A percentile compares a stretch with the other conserved stretches of the same genome.
phyloP scores from a whole-genome alignment of 1,140 invertebrate genomes.

The Nebria ingens region DNA sequence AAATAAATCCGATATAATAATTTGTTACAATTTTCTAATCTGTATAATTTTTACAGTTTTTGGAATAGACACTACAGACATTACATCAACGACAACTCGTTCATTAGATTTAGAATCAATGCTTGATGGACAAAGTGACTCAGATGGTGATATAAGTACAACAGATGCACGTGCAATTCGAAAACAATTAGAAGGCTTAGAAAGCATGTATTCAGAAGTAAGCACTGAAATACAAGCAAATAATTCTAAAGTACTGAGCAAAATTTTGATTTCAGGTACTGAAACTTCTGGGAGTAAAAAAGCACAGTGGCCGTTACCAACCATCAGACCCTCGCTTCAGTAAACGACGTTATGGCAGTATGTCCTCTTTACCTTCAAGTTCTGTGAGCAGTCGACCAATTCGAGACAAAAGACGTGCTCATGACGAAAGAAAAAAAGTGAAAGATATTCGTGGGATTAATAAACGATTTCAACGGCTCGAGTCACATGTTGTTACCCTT shows the following conservation, averaged over 20 bases:
- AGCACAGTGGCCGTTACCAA: constrained; percentile 41
- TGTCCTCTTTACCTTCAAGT: constrained; percentile 71
- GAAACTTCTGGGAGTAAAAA: constrained; percentile 65
- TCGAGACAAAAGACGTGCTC: constrained; percentile 48
- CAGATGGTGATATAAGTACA: constrained; percentile 64
- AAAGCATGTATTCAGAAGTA: constrained; percentile 66
- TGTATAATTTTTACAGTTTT: constrained; percentile 43
- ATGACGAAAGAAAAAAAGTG: constrained; percentile 61
- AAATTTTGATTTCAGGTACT: constrained; percentile 59
- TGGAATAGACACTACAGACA: constrained; percentile 59
- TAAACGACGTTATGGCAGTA: constrained; percentile 57
- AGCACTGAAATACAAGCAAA: no score
- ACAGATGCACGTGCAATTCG: constrained; percentile 68
- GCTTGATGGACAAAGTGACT: constrained; percentile 54
- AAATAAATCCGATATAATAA: background rate
- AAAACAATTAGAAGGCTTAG: constrained; percentile 73
- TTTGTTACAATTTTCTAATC: background rate
- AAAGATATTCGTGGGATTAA: constrained; percentile 72
- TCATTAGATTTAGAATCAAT: constrained; percentile 71
- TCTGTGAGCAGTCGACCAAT: constrained; percentile 66
- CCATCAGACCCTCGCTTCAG: constrained; percentile 49
- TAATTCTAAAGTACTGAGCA: background rate
- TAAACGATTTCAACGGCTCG: constrained; percentile 78
- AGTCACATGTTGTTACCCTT: constrained; percentile 85
- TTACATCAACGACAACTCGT: constrained; percentile 66